A percentile compares a stretch with the other conserved stretches of the same genome.
Evolutionary conservation across 2,888 invertebrate species (phyloP).

Genomic region (Lycaena phlaeas): DNA sequence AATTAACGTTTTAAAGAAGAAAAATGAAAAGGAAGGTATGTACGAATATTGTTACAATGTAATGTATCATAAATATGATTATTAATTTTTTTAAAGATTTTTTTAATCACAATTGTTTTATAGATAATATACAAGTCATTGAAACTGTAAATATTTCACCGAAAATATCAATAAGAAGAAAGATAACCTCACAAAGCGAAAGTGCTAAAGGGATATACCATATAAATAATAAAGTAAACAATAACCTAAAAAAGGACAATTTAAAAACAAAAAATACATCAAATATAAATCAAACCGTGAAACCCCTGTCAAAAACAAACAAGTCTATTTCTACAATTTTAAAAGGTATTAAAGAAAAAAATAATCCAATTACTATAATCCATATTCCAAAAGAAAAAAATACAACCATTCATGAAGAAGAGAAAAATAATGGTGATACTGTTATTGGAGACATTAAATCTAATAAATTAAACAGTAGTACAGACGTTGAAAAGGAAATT

Average conservation of each 20-base stretch:
- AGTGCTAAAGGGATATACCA: slow-evolving; percentile 31
- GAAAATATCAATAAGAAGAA: slow-evolving; percentile 40
- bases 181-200: slow-evolving; percentile 28
- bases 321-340: slow-evolving; percentile 24
- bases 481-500: slow-evolving; percentile 25
- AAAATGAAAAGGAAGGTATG: slow-evolving; percentile 20
- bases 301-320: slow-evolving; percentile 19
- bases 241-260: slow-evolving; percentile 14
- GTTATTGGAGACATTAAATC: slow-evolving; percentile 13
- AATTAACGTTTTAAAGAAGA: slow-evolving; percentile 25
- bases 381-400: slow-evolving; percentile 30
- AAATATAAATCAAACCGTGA: slow-evolving; percentile 12
- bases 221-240: slow-evolving; percentile 29
- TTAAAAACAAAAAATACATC: neutral
- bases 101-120: slow-evolving; percentile 20
- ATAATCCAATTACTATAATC: slow-evolving; percentile 32
- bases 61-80: no score
- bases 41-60: neutral
- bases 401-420: slow-evolving; percentile 26
- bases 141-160: slow-evolving; percentile 25
- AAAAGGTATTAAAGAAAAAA: slow-evolving; percentile 29
- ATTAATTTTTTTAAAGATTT: no score
- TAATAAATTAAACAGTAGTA: slow-evolving; percentile 23
- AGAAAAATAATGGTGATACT: slow-evolving; percentile 21
- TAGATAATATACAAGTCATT: slow-evolving; percentile 28